Evolutionary conservation across 2,113 vertebrate species (phyloP).

Genomic region (Stomatorhinus ivindoensis): DNA sequence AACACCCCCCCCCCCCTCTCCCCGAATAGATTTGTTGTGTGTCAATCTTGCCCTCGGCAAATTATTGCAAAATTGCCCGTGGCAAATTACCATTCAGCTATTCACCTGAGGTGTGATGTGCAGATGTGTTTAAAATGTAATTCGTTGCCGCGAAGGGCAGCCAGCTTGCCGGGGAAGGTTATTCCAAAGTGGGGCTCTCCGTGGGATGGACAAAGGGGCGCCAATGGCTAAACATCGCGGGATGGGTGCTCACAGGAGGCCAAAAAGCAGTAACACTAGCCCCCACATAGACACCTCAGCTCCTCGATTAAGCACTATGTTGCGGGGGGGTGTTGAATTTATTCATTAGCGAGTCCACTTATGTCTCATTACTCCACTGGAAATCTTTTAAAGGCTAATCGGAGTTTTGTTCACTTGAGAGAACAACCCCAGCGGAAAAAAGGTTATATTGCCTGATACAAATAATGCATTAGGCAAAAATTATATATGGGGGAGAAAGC

Average conservation of each 20-base stretch:
- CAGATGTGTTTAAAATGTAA: neutral
- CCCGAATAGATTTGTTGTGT: neutral
- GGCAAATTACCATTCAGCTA: neutral
- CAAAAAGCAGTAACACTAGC: neutral
- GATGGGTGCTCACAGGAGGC: neutral
- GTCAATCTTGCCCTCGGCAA: neutral
- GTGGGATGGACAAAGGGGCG: neutral
- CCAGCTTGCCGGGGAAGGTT: neutral
- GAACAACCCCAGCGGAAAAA: conserved; percentile 15
- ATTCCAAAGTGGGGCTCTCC: neutral
- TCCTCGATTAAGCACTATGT: neutral
- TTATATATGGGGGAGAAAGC: conserved; percentile 3
- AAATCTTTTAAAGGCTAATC: conserved; percentile 46
- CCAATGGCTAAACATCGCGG: neutral
- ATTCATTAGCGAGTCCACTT: conserved; percentile 50
- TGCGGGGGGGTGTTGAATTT: neutral
- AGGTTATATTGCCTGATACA: conserved; percentile 20
- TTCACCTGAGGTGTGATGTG: neutral
- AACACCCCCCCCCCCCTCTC: neutral
- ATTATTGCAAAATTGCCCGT: neutral
- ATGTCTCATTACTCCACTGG: conserved; percentile 52
- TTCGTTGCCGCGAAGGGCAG: neutral
- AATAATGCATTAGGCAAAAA: neutral
- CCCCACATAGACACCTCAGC: neutral
- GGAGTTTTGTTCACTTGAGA: conserved; percentile 16